Evolutionary conservation across 2,888 invertebrate genomes (phyloP).

Genomic region (Steinernema carpocapsae): DNA sequence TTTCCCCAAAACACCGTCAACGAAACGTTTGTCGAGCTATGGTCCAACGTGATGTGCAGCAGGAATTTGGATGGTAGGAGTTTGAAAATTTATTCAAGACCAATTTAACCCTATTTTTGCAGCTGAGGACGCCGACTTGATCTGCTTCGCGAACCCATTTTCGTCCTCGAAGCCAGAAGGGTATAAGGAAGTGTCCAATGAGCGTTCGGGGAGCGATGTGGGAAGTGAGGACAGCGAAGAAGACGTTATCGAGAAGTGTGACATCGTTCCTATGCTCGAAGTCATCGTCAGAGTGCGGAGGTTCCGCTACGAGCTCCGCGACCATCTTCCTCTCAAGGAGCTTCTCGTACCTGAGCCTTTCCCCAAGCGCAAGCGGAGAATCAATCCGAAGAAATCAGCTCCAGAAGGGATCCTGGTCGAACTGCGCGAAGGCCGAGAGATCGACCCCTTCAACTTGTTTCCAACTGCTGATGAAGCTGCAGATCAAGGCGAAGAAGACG

Average conservation of each 20-base stretch:
- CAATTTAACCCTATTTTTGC: not conserved
- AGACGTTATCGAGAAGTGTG: not conserved
- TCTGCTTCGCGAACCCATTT: not conserved
- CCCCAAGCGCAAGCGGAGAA: not conserved
- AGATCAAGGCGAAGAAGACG: not conserved
- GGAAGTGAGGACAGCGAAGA: not conserved
- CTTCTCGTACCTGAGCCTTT: not conserved
- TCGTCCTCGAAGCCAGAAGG: not conserved
- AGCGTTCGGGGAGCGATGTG: not conserved
- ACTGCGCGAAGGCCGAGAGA: slow-evolving; percentile 17
- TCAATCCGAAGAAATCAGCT: slow-evolving; percentile 4
- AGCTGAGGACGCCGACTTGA: slow-evolving; percentile 21
- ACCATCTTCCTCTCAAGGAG: not conserved
- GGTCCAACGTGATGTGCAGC: slow-evolving; percentile 1
- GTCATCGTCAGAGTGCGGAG: slow-evolving; percentile 9
- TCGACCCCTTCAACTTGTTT: slow-evolving; percentile 21
- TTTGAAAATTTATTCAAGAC: too few species aligned
- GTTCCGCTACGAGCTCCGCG: slow-evolving; percentile 22
- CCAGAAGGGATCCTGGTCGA: slow-evolving; percentile 10
- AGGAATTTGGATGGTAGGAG: slow-evolving; percentile 24
- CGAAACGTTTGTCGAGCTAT: slow-evolving; percentile 25
- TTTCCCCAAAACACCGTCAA: not conserved
- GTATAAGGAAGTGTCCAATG: not conserved
- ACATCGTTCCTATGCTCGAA: slow-evolving; percentile 15
- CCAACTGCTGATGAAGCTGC: not conserved